These are phyloP conservation scores for Exaiptasia diaphana DNA, from an alignment of 64 coral and sea anemone genomes.

Conservation along the genomic window DNA sequence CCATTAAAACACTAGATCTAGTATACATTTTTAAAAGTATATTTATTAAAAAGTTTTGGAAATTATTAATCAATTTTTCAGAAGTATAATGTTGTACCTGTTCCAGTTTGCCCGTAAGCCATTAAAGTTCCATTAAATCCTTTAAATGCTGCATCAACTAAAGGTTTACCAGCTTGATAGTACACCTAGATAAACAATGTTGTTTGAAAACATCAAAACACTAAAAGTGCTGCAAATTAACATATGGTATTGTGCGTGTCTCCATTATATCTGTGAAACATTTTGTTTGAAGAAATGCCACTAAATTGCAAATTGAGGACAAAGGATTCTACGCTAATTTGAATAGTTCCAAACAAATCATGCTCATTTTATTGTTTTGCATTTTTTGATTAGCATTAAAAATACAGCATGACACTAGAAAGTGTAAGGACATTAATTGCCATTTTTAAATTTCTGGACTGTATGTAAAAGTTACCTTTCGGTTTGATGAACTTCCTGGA, in stretches of 20 bases:
- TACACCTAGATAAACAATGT: conserved; percentile 48
- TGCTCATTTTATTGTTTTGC: no score
- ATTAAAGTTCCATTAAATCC: conserved; percentile 95
- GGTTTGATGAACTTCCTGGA: conserved; percentile 45
- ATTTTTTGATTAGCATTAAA: no score
- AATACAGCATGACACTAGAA: no score
- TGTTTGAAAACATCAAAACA: not conserved
- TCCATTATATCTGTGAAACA: no score
- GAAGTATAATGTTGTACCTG: conserved; percentile 44
- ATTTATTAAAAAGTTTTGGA: not conserved
- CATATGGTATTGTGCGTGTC: not conserved
- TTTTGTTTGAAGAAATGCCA: no score
- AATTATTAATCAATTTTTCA: not conserved
- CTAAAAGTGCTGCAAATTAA: not conserved
- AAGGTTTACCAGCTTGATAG: conserved; percentile 60
- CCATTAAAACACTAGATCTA: not conserved
- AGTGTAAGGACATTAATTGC: no score
- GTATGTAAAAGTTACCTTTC: conserved; percentile 58
- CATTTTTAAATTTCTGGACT: no score
- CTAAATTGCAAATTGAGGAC: no score
- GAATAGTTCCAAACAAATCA: no score
- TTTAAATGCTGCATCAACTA: conserved; percentile 82
- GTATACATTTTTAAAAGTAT: not conserved
- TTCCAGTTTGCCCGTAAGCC: conserved; percentile 99
- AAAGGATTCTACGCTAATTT: no score